phyloP scores from a whole-genome alignment of 2,888 invertebrate genomes.

The Lochmaea crataegi region DNA sequence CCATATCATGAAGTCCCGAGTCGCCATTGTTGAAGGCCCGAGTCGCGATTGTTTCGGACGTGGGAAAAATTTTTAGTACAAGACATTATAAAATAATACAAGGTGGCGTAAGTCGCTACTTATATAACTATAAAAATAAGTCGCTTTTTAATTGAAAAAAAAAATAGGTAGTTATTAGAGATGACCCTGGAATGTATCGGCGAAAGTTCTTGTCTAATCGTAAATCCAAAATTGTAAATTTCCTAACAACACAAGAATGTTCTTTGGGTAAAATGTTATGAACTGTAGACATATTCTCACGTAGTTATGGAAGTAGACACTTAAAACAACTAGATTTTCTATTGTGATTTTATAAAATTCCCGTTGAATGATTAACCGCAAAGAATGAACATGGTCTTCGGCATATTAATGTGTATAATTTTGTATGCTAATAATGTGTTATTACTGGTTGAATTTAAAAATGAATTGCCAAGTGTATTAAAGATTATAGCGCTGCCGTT shows the following conservation, averaged over 20 bases:
- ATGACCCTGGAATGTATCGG: no score
- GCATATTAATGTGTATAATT: conserved; percentile 38
- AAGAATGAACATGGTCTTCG: conserved; percentile 31
- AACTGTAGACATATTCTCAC: conserved; percentile 21
- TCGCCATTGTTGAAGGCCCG: not conserved
- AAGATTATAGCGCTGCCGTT: conserved; percentile 23
- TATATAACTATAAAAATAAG: not conserved
- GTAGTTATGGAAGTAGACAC: conserved; percentile 20
- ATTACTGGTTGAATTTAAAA: conserved; percentile 31
- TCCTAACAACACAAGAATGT: not conserved
- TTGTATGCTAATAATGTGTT: conserved; percentile 34
- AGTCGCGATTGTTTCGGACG: conserved; percentile 23
- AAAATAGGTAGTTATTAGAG: no score
- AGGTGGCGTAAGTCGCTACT: not conserved
- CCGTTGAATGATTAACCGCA: conserved; percentile 33
- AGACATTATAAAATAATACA: not conserved
- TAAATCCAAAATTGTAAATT: not conserved
- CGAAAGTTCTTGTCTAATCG: no score
- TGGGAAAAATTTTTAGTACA: conserved; percentile 26
- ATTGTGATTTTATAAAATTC: conserved; percentile 33
- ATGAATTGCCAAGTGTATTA: conserved; percentile 27
- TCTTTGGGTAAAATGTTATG: not conserved
- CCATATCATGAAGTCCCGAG: conserved; percentile 3
- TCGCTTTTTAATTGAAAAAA: no score
- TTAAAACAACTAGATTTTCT: conserved; percentile 23